Percentiles rank a stretch among this genome's conserved stretches.
Evolutionary conservation across 2,888 invertebrate genomes (phyloP).

Genomic region (Germaria angustata): DNA sequence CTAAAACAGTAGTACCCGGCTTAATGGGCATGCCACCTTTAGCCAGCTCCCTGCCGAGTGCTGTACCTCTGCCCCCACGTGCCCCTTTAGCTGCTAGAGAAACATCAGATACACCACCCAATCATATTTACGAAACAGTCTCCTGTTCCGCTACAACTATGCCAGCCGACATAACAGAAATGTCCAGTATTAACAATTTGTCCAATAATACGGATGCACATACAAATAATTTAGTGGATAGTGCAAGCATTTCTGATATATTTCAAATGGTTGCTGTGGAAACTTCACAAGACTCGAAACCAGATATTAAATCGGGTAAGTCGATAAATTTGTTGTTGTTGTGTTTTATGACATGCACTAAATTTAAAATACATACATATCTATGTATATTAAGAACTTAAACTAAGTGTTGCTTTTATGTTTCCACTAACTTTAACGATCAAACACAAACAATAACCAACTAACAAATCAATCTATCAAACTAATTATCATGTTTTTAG

Average conservation of each 20-base stretch:
- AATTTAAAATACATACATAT: background rate
- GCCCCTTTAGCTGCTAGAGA: slow-evolving; percentile 74
- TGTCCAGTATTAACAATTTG: slow-evolving; percentile 44
- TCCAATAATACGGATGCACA: slow-evolving; percentile 33
- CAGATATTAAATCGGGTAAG: slow-evolving; percentile 75
- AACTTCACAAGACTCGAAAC: slow-evolving; percentile 66
- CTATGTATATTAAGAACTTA: background rate
- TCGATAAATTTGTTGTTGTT: background rate
- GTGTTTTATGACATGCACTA: background rate
- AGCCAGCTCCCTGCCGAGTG: slow-evolving; percentile 46
- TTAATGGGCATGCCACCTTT: slow-evolving; percentile 66
- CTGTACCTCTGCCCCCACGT: slow-evolving; percentile 69
- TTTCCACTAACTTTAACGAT: slow-evolving; percentile 32
- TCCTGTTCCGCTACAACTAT: slow-evolving; percentile 57
- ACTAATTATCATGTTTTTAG: background rate
- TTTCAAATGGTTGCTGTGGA: slow-evolving; percentile 52
- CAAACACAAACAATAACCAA: slow-evolving; percentile 4
- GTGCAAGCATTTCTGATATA: slow-evolving; percentile 59
- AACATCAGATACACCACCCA: slow-evolving; percentile 73
- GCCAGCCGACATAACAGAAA: slow-evolving; percentile 48
- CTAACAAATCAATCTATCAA: slow-evolving; percentile 7
- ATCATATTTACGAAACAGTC: slow-evolving; percentile 68
- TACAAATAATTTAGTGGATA: slow-evolving; percentile 45
- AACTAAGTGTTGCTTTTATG: slow-evolving; percentile 44
- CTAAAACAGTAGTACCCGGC: slow-evolving; percentile 70